Evolutionary conservation across 2,888 invertebrate species (phyloP).

Genomic region (Tipula helvola): DNA sequence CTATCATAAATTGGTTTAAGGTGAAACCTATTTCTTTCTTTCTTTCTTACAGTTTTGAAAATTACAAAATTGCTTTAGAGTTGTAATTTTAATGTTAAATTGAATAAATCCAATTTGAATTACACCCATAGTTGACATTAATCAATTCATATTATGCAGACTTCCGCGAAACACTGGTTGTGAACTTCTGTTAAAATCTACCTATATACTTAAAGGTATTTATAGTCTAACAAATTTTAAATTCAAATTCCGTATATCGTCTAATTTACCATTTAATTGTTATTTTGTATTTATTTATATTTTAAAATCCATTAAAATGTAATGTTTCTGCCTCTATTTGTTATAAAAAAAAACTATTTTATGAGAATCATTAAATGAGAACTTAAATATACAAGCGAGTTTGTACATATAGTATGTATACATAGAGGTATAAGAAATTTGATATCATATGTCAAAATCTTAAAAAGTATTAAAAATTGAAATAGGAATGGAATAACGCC

Average conservation of each 20-base stretch:
- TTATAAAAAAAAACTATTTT: background rate
- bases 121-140: too few species aligned
- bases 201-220: background rate
- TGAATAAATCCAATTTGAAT: too few species aligned
- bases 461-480: background rate
- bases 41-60: too few species aligned
- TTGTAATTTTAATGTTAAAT: too few species aligned
- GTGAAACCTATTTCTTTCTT: too few species aligned
- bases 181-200: background rate
- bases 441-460: background rate
- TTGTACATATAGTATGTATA: background rate
- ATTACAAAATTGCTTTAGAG: too few species aligned
- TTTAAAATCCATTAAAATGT: background rate
- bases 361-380: background rate
- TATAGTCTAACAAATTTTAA: background rate
- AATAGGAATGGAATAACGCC: background rate
- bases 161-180: background rate
- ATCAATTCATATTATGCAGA: too few species aligned
- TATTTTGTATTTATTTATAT: background rate
- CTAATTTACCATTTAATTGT: conserved; percentile 4
- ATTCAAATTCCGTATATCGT: background rate
- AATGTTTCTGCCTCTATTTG: background rate
- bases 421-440: background rate
- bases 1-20: too few species aligned
- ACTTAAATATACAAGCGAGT: background rate